Evolutionary conservation across 2,113 vertebrate species (phyloP), one percentile per base, ranked within the genome.

Genomic region (Sardina pilchardus): DNA sequence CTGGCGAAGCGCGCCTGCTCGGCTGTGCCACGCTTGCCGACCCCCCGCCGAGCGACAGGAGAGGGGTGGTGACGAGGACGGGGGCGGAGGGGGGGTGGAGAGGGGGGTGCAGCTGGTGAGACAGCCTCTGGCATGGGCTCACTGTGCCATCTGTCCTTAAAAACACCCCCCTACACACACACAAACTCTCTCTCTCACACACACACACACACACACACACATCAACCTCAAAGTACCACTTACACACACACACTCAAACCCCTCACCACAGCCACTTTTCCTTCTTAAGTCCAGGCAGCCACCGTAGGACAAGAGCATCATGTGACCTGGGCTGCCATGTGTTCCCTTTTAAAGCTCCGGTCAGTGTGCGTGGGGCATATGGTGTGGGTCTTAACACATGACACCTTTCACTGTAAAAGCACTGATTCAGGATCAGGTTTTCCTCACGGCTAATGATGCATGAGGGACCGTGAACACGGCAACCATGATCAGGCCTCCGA

Each of bases 71-170:
- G 71, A 78, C 71, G 71, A 78, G 71, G 71, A 78, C 3, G 71
- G 71, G 14, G 53, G 81, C 83, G 84, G 80, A n/a, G 44, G 42
- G 85, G 86, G 85, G 47, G 91, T 88, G 53, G 83, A 88, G 83
- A 88, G 89, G 86, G 90, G 92, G 87, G 90, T 91, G 93, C 94
- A 95, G 94, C 94, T 94, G 93, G 89, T 94, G 88, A 91, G 86
- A 87, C 92, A 93, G 93, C 94, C 93, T 92, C 90, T 91, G 92
- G 94, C 94, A 91, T 89, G 91, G 93, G 90, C 89, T 95, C 94
- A 93, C 92, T 92, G 93, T 91, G 89, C 94, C 95, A 93, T 95
- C 94, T 94, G 93, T 95, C 94, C 71, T 78, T 17, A 39, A 86
- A 82, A 47, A 43, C 71, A 43, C 21, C 83, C 84, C 85, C 82